These are phyloP conservation scores for Rhingia rostrata DNA, from an alignment of 2,888 invertebrate genomes.

Conservation along the genomic window DNA sequence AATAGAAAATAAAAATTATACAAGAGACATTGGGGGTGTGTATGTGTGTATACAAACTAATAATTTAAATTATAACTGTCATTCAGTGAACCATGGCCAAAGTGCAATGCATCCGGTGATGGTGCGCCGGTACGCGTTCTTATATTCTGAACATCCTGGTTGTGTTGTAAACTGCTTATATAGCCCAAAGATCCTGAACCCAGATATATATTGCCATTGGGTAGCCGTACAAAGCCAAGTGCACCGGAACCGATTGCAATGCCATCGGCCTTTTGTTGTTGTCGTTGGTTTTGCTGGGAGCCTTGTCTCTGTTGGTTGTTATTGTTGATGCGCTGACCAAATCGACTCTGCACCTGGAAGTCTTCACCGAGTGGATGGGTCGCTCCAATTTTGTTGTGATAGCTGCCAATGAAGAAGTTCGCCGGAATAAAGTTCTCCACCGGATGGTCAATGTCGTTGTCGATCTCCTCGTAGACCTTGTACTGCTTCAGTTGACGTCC, in stretches of 20 bases:
- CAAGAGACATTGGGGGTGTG: not conserved
- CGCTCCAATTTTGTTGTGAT: slow-evolving; percentile 77
- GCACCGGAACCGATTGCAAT: slow-evolving; percentile 83
- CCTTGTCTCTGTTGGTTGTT: slow-evolving; percentile 46
- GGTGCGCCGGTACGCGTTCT: slow-evolving; percentile 80
- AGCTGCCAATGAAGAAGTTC: slow-evolving; percentile 78
- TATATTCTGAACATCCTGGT: slow-evolving; percentile 78
- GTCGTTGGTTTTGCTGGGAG: slow-evolving; percentile 54
- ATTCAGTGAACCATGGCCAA: slow-evolving; percentile 80
- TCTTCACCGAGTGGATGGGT: slow-evolving; percentile 71
- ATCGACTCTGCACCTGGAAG: slow-evolving; percentile 52
- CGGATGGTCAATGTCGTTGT: slow-evolving; percentile 80
- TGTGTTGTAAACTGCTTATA: slow-evolving; percentile 80
- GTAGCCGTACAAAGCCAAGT: slow-evolving; percentile 81
- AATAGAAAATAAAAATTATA: not conserved
- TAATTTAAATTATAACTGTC: slow-evolving; percentile 66
- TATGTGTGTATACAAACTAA: slow-evolving; percentile 1
- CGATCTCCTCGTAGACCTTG: slow-evolving; percentile 81
- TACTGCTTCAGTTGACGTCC: slow-evolving; percentile 82
- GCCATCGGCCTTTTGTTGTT: slow-evolving; percentile 71
- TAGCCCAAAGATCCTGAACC: slow-evolving; percentile 83
- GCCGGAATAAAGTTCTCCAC: slow-evolving; percentile 78
- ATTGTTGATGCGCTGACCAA: not conserved
- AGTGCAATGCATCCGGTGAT: slow-evolving; percentile 79
- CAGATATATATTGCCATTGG: slow-evolving; percentile 82